phyloP scores from a whole-genome alignment of 2,797 vertebrate species.

The Oceanodroma leucorhoa region DNA sequence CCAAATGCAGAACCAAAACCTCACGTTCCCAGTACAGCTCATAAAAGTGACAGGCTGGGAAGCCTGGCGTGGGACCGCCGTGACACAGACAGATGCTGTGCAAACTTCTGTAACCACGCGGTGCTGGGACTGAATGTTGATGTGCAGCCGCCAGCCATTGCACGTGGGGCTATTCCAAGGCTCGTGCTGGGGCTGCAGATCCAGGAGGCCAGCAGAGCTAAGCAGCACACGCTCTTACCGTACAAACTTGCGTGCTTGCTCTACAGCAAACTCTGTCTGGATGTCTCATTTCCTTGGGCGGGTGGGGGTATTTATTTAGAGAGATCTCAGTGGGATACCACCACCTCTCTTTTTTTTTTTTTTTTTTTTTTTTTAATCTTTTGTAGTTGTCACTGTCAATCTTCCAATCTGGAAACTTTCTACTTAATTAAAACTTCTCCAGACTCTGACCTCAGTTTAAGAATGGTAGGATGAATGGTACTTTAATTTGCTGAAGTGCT shows the following conservation, averaged over 20 bases:
- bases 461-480: neutral
- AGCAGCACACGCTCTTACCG: fast-evolving
- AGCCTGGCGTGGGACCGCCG: neutral
- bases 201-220: neutral
- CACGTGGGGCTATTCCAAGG: neutral
- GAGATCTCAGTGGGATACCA: neutral
- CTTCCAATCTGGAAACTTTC: neutral
- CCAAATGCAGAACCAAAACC: neutral
- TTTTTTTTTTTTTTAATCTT: neutral
- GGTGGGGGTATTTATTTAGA: neutral
- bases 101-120: neutral
- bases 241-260: neutral
- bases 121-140: neutral
- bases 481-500: neutral
- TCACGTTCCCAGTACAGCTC: neutral
- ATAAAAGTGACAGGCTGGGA: neutral
- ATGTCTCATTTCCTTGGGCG: neutral
- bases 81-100: neutral
- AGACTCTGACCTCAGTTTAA: neutral
- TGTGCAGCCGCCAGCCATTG: neutral
- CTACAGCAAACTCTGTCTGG: neutral
- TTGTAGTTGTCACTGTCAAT: neutral
- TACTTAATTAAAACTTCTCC: neutral
- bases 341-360: neutral
- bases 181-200: neutral